phyloP scores from a whole-genome alignment of 2,113 vertebrate species.

The Oncorhynchus mykiss region DNA sequence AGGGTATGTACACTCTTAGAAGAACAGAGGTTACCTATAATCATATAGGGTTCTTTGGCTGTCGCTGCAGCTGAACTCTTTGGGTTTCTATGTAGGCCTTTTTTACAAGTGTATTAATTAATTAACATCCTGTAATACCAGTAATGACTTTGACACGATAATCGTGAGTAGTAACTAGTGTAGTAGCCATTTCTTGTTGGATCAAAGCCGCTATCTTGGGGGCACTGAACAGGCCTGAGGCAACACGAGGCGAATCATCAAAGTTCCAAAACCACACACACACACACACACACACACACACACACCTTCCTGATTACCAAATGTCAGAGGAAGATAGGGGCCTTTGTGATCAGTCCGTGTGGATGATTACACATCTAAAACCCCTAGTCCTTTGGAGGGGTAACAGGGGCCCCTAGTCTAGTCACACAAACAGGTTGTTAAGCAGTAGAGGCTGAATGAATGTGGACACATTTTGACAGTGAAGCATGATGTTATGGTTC shows the following conservation, averaged over 20 bases:
- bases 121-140: constrained; percentile 30
- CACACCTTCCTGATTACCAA: constrained; percentile 56
- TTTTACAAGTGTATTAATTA: constrained; percentile 20
- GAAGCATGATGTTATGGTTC: constrained; percentile 70
- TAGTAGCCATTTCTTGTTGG: constrained; percentile 41
- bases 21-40: too few species aligned
- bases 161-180: neutral
- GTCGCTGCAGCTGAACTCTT: too few species aligned
- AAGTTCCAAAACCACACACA: neutral
- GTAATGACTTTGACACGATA: constrained; percentile 40
- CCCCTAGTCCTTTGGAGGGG: neutral
- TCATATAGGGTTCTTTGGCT: too few species aligned
- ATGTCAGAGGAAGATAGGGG: constrained; percentile 44
- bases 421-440: constrained; percentile 50
- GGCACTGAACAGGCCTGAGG: constrained; percentile 52
- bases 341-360: constrained; percentile 31
- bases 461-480: constrained; percentile 57
- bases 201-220: constrained; percentile 62
- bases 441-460: constrained; percentile 49
- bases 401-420: constrained; percentile 15
- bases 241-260: too few species aligned
- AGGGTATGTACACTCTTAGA: too few species aligned
- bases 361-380: constrained; percentile 50
- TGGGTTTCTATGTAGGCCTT: too few species aligned
- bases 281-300: neutral